Evolutionary conservation across 2,888 invertebrate genomes (phyloP).

Genomic region (Neria commutata): DNA sequence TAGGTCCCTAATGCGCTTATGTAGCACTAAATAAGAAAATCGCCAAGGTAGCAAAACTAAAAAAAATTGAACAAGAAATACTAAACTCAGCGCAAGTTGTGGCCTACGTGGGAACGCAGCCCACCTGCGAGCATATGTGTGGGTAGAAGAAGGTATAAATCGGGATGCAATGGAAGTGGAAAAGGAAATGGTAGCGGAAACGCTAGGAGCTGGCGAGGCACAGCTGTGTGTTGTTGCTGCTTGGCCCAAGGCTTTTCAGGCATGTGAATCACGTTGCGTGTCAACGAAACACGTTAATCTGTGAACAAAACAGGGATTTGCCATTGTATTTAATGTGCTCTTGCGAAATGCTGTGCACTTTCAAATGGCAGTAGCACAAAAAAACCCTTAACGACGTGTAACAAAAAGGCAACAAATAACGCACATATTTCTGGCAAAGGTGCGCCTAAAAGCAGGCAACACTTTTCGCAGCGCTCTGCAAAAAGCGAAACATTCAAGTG

Average conservation of each 20-base stretch:
- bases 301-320: conserved; percentile 23
- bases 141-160: no score
- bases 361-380: no score
- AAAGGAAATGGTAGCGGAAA: no score
- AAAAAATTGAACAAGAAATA: background rate
- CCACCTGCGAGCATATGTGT: no score
- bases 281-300: conserved; percentile 18
- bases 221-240: no score
- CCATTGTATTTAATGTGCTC: conserved; percentile 19
- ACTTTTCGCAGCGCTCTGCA: background rate
- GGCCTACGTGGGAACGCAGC: background rate
- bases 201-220: no score
- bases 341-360: conserved; percentile 20
- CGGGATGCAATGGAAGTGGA: no score
- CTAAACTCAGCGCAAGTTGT: background rate
- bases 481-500: background rate
- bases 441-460: no score
- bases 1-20: background rate
- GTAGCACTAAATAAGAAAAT: background rate
- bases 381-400: no score
- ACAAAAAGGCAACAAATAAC: no score
- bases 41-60: background rate
- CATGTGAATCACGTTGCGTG: conserved; percentile 24
- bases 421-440: no score
- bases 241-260: no score